phyloP scores from a whole-genome alignment of 2,888 invertebrate genomes.

The Rhingia rostrata region DNA sequence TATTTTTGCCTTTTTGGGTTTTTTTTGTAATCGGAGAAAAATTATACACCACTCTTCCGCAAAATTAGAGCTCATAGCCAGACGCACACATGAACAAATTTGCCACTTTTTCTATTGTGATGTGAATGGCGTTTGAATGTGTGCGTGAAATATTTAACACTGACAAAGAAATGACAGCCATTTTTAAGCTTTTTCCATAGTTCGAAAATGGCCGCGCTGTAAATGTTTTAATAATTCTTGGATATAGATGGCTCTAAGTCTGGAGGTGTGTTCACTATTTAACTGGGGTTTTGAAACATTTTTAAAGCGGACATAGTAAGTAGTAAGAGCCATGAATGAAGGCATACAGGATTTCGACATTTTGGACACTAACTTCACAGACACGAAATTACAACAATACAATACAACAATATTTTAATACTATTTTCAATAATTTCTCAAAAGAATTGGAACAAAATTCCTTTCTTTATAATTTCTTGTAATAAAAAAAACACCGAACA shows the following conservation, averaged over 20 bases:
- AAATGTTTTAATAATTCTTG: background rate
- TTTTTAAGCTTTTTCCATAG: constrained; percentile 50
- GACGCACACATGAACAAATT: constrained; percentile 44
- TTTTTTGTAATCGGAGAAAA: constrained; percentile 61
- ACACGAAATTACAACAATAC: too few relatives aligned
- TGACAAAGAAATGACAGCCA: constrained; percentile 53
- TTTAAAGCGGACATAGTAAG: background rate
- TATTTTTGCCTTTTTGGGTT: constrained; percentile 50
- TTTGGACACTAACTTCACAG: too few relatives aligned
- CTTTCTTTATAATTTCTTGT: too few relatives aligned
- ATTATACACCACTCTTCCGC: constrained; percentile 72
- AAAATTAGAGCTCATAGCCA: constrained; percentile 72
- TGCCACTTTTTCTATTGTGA: constrained; percentile 53
- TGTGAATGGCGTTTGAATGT: constrained; percentile 15
- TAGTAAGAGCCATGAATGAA: too few relatives aligned
- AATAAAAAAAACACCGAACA: too few relatives aligned
- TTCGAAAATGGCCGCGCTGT: constrained; percentile 56
- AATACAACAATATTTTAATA: too few relatives aligned
- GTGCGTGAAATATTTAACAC: constrained; percentile 34
- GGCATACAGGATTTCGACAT: too few relatives aligned
- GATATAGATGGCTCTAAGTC: background rate
- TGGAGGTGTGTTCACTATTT: background rate
- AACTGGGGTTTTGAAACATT: background rate
- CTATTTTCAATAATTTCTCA: too few relatives aligned
- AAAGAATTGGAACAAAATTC: too few relatives aligned